These are phyloP conservation scores for Promerops cafer DNA, from an alignment of 2,113 vertebrate species.

Conservation along the genomic window DNA sequence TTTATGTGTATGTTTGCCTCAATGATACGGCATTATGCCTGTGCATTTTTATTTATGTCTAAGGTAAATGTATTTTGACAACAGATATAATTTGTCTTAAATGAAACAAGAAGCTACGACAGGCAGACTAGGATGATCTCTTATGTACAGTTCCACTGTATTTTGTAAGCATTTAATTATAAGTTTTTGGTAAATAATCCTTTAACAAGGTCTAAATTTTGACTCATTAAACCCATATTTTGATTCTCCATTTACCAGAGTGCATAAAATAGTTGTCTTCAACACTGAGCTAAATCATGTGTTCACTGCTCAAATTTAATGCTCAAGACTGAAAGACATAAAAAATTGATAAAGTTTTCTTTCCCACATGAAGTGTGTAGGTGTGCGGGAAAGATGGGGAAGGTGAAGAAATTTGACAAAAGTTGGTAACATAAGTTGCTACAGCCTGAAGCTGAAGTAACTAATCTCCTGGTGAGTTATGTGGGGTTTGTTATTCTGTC, in stretches of 20 bases:
- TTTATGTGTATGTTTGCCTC: not conserved
- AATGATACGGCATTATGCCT: not conserved
- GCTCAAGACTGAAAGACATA: not conserved
- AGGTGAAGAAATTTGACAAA: not conserved
- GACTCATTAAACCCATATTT: not conserved
- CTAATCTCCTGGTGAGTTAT: conserved; percentile 2
- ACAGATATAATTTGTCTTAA: not conserved
- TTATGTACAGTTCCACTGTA: not conserved
- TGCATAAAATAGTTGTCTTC: not conserved
- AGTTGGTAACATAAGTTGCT: not conserved
- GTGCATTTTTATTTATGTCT: not conserved
- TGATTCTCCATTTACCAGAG: not conserved
- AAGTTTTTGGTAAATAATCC: not conserved
- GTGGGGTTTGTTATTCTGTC: not conserved
- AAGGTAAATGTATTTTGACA: not conserved
- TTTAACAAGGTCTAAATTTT: not conserved
- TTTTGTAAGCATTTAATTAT: not conserved
- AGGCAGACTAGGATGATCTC: not conserved
- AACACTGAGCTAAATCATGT: not conserved
- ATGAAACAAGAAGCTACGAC: not conserved
- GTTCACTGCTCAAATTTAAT: not conserved
- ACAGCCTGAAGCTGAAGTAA: not conserved
- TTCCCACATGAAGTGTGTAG: not conserved
- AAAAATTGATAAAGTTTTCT: not conserved
- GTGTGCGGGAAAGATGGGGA: not conserved